A percentile compares a stretch with the other conserved stretches of the same genome.
phyloP scores from a whole-genome alignment of 2,797 vertebrate species.

The Neomorphus geoffroyi region DNA sequence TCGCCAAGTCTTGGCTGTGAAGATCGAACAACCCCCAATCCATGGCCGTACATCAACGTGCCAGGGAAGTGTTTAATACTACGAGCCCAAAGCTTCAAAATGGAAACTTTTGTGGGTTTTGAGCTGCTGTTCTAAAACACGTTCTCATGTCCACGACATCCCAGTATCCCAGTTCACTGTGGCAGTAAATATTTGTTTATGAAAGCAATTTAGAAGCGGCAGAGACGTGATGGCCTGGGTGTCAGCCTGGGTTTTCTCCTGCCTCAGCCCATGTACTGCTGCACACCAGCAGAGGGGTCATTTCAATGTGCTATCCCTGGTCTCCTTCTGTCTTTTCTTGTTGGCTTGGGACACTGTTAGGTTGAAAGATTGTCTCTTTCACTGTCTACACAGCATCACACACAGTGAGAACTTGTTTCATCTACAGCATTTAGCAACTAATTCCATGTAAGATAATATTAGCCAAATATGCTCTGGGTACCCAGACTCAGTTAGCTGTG shows the following conservation, averaged over 20 bases:
- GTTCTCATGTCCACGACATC: not conserved
- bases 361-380: not conserved
- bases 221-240: not conserved
- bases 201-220: not conserved
- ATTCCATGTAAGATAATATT: not conserved
- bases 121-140: not conserved
- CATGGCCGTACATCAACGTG: not conserved
- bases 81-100: not conserved
- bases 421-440: not conserved
- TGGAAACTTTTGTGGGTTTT: not conserved
- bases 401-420: not conserved
- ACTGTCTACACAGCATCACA: not conserved
- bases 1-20: not conserved
- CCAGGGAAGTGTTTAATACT: not conserved
- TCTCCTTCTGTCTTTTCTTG: not conserved
- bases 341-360: not conserved
- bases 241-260: not conserved
- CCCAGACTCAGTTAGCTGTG: not conserved
- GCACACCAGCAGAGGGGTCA: not conserved
- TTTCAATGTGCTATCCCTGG: rapidly evolving
- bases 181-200: not conserved
- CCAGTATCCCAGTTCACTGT: not conserved
- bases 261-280: not conserved
- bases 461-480: not conserved
- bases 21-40: not conserved